These are phyloP conservation scores for Macroteleia sp. DNA, from an alignment of 2,888 invertebrate genomes.

Conservation along the genomic window DNA sequence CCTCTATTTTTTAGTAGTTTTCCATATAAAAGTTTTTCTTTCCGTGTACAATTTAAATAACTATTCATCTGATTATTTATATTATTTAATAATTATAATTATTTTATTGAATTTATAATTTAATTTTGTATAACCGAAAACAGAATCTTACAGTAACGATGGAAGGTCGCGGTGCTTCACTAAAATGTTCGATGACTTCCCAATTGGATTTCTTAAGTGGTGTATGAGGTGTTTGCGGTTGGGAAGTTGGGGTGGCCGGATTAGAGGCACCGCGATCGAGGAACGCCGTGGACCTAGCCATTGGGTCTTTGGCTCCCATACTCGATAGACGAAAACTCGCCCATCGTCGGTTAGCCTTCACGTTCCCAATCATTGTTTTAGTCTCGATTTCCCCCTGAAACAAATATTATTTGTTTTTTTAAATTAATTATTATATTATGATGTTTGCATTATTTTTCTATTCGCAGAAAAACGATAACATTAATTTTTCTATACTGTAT, in stretches of 20 bases:
- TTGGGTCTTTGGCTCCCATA: slow-evolving; percentile 64
- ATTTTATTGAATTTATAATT: too few species aligned
- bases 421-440: too few species aligned
- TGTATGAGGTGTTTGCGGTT: slow-evolving; percentile 85
- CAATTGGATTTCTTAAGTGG: slow-evolving; percentile 93
- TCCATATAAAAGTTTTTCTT: too few species aligned
- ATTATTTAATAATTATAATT: too few species aligned
- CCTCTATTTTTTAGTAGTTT: too few species aligned
- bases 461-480: too few species aligned
- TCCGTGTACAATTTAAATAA: too few species aligned
- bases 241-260: slow-evolving; percentile 80
- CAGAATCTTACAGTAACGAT: slow-evolving; percentile 86
- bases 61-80: too few species aligned
- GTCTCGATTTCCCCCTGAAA: slow-evolving; percentile 78
- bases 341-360: slow-evolving; percentile 82
- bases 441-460: too few species aligned
- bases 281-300: slow-evolving; percentile 83
- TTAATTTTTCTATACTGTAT: too few species aligned
- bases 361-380: slow-evolving; percentile 68
- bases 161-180: slow-evolving; percentile 87
- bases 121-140: too few species aligned
- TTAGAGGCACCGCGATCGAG: slow-evolving; percentile 80
- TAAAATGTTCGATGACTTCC: slow-evolving; percentile 96
- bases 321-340: slow-evolving; percentile 84
- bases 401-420: too few species aligned